These are phyloP conservation scores for Phymatocera aterrima DNA, from an alignment of 2,888 invertebrate species.

Conservation along the genomic window DNA sequence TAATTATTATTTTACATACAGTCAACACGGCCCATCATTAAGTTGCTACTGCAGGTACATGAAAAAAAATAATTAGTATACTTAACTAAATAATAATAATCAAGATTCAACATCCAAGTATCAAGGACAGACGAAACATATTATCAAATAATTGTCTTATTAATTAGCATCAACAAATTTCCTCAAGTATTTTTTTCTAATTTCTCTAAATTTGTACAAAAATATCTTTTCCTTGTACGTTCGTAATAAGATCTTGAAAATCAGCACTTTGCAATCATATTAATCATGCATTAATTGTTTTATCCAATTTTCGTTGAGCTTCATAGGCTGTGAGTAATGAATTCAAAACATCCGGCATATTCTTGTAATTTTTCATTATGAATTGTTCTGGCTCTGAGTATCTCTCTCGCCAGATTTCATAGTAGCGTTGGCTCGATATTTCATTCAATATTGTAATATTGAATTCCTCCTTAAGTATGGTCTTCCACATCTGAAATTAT, in stretches of 20 bases:
- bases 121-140: not conserved
- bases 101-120: not conserved
- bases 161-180: not conserved
- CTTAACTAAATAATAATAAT: not conserved
- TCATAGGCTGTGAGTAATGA: slow-evolving; percentile 54
- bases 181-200: not conserved
- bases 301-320: slow-evolving; percentile 48
- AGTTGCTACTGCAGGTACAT: slow-evolving; percentile 29
- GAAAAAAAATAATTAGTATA: not conserved
- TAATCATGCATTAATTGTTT: slow-evolving; percentile 13
- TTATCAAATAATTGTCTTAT: not conserved
- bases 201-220: not conserved
- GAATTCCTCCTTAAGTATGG: slow-evolving; percentile 74
- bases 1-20: not conserved
- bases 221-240: not conserved
- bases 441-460: slow-evolving; percentile 66
- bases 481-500: slow-evolving; percentile 75
- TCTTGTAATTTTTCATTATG: slow-evolving; percentile 57
- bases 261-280: not conserved
- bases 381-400: slow-evolving; percentile 68
- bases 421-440: slow-evolving; percentile 75
- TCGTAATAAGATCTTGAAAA: not conserved
- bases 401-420: slow-evolving; percentile 74
- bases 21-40: not conserved
- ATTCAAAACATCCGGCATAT: slow-evolving; percentile 49